These are phyloP conservation scores for Holacanthella duospinosa DNA, from an alignment of 2,888 invertebrate species.

Conservation along the genomic window DNA sequence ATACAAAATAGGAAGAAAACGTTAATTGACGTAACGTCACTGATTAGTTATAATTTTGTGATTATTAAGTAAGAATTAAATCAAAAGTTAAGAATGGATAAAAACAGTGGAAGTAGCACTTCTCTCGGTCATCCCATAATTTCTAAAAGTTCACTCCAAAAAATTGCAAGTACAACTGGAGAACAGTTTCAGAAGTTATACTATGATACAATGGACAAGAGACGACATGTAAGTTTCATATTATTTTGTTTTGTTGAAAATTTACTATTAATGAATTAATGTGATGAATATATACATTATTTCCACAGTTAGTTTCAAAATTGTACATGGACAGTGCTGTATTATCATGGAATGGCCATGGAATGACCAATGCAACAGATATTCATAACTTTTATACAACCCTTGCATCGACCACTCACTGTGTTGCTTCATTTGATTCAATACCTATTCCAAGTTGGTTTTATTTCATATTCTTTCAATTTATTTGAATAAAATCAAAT, in stretches of 20 bases:
- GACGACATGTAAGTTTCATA: conserved; percentile 55
- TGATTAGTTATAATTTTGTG: too few relatives aligned
- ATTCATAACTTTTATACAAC: conserved; percentile 78
- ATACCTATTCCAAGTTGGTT: conserved; percentile 62
- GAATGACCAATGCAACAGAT: conserved; percentile 62
- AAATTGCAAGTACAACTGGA: conserved; percentile 73
- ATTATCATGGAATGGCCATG: conserved; percentile 90
- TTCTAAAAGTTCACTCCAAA: too few relatives aligned
- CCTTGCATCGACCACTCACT: conserved; percentile 69
- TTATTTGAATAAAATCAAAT: background rate
- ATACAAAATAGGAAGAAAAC: too few relatives aligned
- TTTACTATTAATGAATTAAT: background rate
- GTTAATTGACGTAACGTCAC: too few relatives aligned
- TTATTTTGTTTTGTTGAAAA: background rate
- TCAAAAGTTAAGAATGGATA: too few relatives aligned
- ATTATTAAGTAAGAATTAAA: too few relatives aligned
- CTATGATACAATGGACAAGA: conserved; percentile 78
- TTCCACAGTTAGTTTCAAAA: conserved; percentile 57
- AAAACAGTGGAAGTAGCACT: too few relatives aligned
- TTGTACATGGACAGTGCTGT: conserved; percentile 72
- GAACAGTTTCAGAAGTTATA: conserved; percentile 81
- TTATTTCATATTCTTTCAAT: too few relatives aligned
- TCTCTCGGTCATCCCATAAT: too few relatives aligned
- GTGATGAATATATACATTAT: background rate
- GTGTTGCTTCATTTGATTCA: conserved; percentile 67